Evolutionary conservation across 2,888 invertebrate genomes (phyloP).

Genomic region (Epinotia bilunana): DNA sequence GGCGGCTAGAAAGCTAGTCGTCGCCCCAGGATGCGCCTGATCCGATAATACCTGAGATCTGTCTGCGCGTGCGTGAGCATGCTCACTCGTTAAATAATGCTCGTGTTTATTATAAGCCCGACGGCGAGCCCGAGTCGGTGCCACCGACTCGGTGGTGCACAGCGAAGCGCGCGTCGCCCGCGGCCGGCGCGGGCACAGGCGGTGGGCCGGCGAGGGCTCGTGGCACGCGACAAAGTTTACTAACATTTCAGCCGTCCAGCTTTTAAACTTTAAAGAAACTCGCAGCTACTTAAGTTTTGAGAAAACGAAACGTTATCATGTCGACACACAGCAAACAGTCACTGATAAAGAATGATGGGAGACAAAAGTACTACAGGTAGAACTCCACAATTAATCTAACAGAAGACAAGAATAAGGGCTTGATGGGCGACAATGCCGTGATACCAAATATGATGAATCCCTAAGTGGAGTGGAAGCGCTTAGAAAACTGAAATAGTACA

Average conservation of each 20-base stretch:
- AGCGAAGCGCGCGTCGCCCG: conserved; percentile 11
- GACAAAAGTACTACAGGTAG: too few relatives aligned
- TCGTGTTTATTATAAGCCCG: conserved; percentile 16
- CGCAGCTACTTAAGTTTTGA: neutral
- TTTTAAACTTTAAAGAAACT: neutral
- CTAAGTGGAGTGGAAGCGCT: neutral
- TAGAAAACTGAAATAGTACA: neutral
- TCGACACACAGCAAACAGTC: too few relatives aligned
- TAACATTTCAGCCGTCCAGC: neutral
- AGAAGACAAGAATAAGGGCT: too few relatives aligned
- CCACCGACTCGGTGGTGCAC: neutral
- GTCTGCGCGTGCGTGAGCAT: conserved; percentile 22
- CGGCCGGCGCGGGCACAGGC: conserved; percentile 16
- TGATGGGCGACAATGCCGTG: too few relatives aligned
- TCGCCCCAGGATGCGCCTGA: conserved; percentile 20
- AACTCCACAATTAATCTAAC: too few relatives aligned
- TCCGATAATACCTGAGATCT: conserved; percentile 21
- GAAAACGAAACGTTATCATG: too few relatives aligned
- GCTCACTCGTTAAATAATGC: conserved; percentile 22
- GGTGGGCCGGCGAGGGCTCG: neutral
- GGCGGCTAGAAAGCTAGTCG: conserved; percentile 34
- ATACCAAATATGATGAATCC: neutral
- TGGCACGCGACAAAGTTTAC: conserved; percentile 27
- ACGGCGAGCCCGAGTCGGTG: neutral
- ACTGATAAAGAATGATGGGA: too few relatives aligned